phyloP scores from a whole-genome alignment of 2,113 vertebrate species.

The Pantherophis guttatus region DNA sequence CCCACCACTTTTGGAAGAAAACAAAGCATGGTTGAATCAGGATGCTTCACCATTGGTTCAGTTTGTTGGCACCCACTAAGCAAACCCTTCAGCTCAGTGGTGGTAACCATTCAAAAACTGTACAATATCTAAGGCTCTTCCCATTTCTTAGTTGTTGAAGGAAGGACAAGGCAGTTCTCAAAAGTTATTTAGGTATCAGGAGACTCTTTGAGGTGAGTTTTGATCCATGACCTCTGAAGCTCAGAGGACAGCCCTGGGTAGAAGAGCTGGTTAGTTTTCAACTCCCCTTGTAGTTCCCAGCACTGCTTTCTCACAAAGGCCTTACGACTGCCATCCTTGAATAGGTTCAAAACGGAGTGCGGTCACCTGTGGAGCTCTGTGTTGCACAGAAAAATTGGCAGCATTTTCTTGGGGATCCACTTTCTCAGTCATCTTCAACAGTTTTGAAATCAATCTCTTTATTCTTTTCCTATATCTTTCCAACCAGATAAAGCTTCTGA shows the following conservation, averaged over 20 bases:
- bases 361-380: conserved; percentile 1
- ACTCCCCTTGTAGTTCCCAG: conserved; percentile 20
- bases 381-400: background rate
- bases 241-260: background rate
- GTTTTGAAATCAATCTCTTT: background rate
- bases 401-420: conserved; percentile 29
- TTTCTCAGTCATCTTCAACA: conserved; percentile 8
- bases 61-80: background rate
- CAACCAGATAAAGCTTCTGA: conserved; percentile 25
- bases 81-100: background rate
- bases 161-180: background rate
- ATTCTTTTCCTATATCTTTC: conserved; percentile 3
- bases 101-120: background rate
- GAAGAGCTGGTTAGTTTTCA: conserved; percentile 52
- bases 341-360: background rate
- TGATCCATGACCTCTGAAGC: background rate
- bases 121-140: background rate
- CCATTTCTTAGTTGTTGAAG: background rate
- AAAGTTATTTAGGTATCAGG: background rate
- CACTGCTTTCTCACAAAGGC: conserved; percentile 36
- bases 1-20: background rate
- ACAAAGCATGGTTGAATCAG: background rate
- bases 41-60: too few species aligned
- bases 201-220: background rate
- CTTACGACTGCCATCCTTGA: conserved; percentile 35